Evolutionary conservation across 2,113 vertebrate species (phyloP).

Genomic region (Sinosuthora webbiana): DNA sequence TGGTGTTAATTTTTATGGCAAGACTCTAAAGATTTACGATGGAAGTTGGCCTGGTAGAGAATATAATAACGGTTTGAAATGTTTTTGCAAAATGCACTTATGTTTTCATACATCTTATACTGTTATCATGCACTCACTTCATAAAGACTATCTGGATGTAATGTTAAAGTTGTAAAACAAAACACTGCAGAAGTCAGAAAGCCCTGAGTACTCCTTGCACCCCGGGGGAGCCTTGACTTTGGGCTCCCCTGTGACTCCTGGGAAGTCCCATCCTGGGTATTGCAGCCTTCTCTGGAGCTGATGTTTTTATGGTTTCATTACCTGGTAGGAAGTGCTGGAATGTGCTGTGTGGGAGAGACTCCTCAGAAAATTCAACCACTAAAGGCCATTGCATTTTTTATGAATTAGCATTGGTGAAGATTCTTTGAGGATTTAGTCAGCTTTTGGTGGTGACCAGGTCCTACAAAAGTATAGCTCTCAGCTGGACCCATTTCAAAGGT

Average conservation of each 20-base stretch:
- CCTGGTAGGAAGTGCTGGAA: background rate
- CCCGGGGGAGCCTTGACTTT: background rate
- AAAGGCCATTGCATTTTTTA: background rate
- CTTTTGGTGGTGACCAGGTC: background rate
- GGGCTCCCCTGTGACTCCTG: background rate
- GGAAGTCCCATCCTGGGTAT: background rate
- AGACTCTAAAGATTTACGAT: background rate
- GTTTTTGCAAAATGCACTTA: background rate
- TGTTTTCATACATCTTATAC: accelerated
- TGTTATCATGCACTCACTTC: background rate
- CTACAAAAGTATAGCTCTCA: background rate
- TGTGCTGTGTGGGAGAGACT: background rate
- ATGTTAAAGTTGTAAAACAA: background rate
- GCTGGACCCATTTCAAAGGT: background rate
- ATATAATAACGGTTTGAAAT: background rate
- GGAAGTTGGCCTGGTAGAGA: background rate
- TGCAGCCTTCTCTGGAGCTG: background rate
- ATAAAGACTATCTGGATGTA: background rate
- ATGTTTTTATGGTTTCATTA: background rate
- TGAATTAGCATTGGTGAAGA: background rate
- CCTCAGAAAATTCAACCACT: background rate
- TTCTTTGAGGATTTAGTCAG: background rate
- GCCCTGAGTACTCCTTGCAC: background rate
- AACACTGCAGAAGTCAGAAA: background rate
- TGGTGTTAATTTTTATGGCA: background rate